A percentile compares a stretch with the other conserved stretches of the same genome.
These are phyloP conservation scores for Camptogramma bilineatum DNA, from an alignment of 2,888 invertebrate species.

Conservation along the genomic window DNA sequence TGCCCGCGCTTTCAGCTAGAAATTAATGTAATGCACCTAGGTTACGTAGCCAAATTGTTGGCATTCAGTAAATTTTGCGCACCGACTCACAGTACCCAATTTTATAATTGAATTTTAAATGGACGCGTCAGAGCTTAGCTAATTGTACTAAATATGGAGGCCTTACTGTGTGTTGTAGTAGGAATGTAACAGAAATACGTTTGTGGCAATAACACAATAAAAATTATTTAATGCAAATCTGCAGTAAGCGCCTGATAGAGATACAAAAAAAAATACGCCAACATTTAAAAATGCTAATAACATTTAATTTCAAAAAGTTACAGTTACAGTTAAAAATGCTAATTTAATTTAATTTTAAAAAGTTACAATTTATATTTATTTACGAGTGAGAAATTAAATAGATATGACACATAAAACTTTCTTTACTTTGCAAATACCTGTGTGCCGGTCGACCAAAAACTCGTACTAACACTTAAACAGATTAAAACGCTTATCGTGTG, in stretches of 20 bases:
- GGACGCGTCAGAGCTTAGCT: conserved; percentile 25
- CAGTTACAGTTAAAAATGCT: background rate
- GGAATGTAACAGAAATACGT: background rate
- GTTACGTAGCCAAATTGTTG: conserved; percentile 79
- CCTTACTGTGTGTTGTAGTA: background rate
- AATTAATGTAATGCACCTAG: conserved; percentile 84
- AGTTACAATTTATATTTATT: background rate
- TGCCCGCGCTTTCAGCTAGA: conserved; percentile 81
- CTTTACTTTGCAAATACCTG: conserved; percentile 20
- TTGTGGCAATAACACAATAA: background rate
- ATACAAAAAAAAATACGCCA: background rate
- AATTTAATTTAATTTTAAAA: background rate
- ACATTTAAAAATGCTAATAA: background rate
- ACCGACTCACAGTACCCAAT: conserved; percentile 53
- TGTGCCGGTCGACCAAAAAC: conserved; percentile 35
- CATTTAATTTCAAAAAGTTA: background rate
- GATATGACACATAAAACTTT: conserved; percentile 8
- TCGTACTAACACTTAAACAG: conserved; percentile 73
- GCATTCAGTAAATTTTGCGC: conserved; percentile 73
- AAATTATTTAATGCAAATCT: background rate
- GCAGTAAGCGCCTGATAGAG: background rate
- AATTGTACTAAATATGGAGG: conserved; percentile 16
- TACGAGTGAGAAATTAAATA: background rate
- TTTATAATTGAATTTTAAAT: conserved; percentile 78
- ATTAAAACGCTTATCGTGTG: conserved; percentile 80